A percentile compares a stretch with the other conserved stretches of the same genome.
Conservation (phyloP, 2,113 vertebrate genomes). For the Narcine bancroftii region DNA sequence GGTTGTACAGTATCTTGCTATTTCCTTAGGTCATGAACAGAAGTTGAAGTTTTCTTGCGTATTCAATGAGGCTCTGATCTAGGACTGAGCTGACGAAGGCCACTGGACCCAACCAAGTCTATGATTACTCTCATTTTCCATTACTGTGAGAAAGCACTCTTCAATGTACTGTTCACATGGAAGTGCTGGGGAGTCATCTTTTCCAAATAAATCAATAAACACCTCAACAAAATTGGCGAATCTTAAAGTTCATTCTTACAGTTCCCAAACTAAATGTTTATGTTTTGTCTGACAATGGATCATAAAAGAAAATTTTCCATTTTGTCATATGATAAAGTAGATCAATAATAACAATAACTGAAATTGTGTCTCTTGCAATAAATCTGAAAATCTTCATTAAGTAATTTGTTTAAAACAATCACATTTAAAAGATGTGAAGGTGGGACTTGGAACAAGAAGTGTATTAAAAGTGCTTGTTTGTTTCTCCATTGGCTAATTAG, state of each 20-base stretch:
- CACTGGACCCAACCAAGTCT: too few species aligned
- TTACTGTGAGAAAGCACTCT: too few species aligned
- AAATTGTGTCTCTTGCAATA: not conserved
- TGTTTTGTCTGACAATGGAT: not conserved
- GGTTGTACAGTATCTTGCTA: not conserved
- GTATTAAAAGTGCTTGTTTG: too few species aligned
- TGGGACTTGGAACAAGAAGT: too few species aligned
- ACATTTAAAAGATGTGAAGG: too few species aligned
- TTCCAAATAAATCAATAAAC: not conserved
- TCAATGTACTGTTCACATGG: too few species aligned
- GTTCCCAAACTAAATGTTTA: not conserved
- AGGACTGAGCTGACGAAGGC: too few species aligned
- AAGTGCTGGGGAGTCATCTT: too few species aligned
- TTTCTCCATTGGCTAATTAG: too few species aligned
- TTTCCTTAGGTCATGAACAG: not conserved
- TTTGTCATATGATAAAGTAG: constrained; percentile 2
- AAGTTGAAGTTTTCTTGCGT: too few species aligned
- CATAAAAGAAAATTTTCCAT: not conserved
- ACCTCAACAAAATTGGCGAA: not conserved
- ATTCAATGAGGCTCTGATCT: too few species aligned
- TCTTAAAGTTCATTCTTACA: not conserved
- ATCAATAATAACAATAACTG: not conserved
- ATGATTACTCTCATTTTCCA: too few species aligned
- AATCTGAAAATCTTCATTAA: not conserved
- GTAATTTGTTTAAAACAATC: constrained; percentile 5